Evolutionary conservation across 37 sponge, comb jelly and placozoan genomes (phyloP).

Genomic region (Spongilla lacustris): DNA sequence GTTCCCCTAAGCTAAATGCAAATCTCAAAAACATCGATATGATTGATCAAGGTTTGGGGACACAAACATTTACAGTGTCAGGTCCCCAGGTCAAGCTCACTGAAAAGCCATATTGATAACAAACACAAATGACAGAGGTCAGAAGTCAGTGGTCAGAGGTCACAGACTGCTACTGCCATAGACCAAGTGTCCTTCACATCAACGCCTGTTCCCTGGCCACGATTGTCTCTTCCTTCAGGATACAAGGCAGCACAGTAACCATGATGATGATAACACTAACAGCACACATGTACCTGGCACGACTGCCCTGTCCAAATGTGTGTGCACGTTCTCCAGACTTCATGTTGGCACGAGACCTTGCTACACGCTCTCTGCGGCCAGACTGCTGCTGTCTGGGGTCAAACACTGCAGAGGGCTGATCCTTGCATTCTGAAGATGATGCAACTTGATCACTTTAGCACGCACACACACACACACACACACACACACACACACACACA

Average conservation of each 20-base stretch:
- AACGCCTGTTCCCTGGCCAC: neutral
- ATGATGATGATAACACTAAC: neutral
- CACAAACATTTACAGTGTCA: too few relatives aligned
- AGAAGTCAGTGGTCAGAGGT: too few relatives aligned
- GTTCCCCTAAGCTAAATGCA: too few relatives aligned
- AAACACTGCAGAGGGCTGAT: slow-evolving; percentile 8
- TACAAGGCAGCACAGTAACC: neutral
- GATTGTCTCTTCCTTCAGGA: neutral
- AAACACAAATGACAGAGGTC: too few relatives aligned
- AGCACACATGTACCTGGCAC: neutral
- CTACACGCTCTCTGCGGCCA: neutral
- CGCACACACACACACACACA: too few relatives aligned
- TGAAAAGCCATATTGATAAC: too few relatives aligned
- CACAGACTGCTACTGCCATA: neutral
- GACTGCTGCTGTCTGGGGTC: slow-evolving; percentile 4
- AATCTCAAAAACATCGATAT: too few relatives aligned
- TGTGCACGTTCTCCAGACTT: slow-evolving; percentile 33
- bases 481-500: too few relatives aligned
- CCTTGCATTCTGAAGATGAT: neutral
- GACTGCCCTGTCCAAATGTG: slow-evolving; percentile 2
- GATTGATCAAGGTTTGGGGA: too few relatives aligned
- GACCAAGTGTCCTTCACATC: neutral
- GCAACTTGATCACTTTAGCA: neutral
- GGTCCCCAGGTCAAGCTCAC: too few relatives aligned
- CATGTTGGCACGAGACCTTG: slow-evolving; percentile 35